Evolutionary conservation across 2,888 invertebrate species (phyloP).

Genomic region (Creontiades dilutus): DNA sequence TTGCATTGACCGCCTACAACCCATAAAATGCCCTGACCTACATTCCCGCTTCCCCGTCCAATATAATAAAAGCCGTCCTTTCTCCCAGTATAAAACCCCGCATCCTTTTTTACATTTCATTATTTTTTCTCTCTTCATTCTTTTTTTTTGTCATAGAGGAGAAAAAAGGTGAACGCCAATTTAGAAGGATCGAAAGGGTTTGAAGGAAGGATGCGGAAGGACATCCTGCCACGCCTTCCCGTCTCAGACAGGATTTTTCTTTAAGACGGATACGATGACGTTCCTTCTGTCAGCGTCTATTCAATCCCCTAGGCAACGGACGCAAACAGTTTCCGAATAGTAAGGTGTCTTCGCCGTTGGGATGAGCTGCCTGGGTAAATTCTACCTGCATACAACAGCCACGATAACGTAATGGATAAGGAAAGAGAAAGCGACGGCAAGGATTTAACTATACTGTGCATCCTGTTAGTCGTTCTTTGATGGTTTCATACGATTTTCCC

Average conservation of each 20-base stretch:
- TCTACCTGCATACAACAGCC: neutral
- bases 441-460: neutral
- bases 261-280: neutral
- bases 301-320: neutral
- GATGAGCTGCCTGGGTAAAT: neutral
- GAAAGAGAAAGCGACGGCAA: too few relatives aligned
- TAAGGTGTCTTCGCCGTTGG: neutral
- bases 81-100: neutral
- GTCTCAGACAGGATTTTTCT: neutral
- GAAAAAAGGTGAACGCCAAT: neutral
- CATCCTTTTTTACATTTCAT: neutral
- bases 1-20: neutral
- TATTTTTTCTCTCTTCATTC: neutral
- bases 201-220: neutral
- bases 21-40: neutral
- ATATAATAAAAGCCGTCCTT: neutral
- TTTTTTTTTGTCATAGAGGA: neutral
- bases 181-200: conserved; percentile 38
- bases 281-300: neutral
- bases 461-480: neutral
- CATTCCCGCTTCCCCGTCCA: neutral
- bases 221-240: conserved; percentile 32
- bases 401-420: neutral
- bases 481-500: neutral
- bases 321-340: conserved; percentile 3